A percentile compares a stretch with the other conserved stretches of the same genome.
These are phyloP conservation scores for Tromatobia lineatoria DNA, from an alignment of 2,888 invertebrate species.

Conservation along the genomic window DNA sequence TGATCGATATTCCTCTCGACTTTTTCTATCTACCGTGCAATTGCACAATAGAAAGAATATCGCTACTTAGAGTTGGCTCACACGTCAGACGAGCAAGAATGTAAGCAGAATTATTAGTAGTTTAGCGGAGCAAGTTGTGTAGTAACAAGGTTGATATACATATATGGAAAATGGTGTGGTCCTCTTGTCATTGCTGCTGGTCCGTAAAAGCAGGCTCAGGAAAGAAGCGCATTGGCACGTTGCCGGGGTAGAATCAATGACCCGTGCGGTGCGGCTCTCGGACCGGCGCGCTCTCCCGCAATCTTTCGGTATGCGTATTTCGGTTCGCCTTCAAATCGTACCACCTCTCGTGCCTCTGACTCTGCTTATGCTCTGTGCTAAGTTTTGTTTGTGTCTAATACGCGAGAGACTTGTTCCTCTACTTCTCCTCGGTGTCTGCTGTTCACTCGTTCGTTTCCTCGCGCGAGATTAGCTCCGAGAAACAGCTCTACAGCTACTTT, in stretches of 20 bases:
- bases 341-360: background rate
- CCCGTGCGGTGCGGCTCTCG: conserved; percentile 71
- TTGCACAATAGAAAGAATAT: background rate
- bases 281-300: conserved; percentile 54
- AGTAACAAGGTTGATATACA: conserved; percentile 15
- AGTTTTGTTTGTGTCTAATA: conserved; percentile 38
- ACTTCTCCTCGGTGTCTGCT: background rate
- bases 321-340: conserved; percentile 55
- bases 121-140: background rate
- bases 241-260: conserved; percentile 82
- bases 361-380: background rate
- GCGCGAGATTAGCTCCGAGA: conserved; percentile 42
- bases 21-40: background rate
- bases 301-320: conserved; percentile 60
- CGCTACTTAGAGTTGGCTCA: background rate
- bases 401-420: conserved; percentile 23
- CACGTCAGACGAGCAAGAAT: background rate
- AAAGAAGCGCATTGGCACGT: conserved; percentile 78
- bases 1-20: background rate
- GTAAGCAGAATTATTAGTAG: background rate
- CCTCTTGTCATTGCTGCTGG: conserved; percentile 1
- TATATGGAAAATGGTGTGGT: conserved; percentile 4
- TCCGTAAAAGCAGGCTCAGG: conserved; percentile 51
- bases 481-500: conserved; percentile 22
- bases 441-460: conserved; percentile 28